Conservation (phyloP, 2,797 vertebrate genomes). For the Lutra lutra region DNA sequence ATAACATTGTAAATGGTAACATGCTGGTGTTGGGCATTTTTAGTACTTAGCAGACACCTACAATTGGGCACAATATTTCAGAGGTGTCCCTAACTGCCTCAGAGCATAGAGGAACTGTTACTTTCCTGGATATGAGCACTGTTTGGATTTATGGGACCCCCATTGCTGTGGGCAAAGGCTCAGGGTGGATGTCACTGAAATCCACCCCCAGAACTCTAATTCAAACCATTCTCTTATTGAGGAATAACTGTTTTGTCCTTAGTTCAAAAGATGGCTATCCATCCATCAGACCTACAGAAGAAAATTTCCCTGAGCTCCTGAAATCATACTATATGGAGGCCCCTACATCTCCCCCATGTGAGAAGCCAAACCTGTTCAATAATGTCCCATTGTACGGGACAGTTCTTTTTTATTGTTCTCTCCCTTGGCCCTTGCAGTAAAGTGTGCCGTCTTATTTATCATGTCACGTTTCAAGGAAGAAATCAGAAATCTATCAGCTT, state of each 20-base stretch:
- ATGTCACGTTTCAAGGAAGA: constrained; percentile 82
- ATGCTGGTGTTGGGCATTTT: not conserved
- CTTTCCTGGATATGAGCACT: not conserved
- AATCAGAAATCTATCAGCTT: constrained; percentile 82
- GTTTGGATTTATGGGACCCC: not conserved
- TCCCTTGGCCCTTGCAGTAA: not conserved
- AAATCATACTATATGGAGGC: not conserved
- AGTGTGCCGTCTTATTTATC: constrained; percentile 74
- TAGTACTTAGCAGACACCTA: not conserved
- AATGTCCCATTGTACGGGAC: not conserved
- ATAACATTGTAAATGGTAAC: not conserved
- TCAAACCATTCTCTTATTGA: not conserved
- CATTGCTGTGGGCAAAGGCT: not conserved
- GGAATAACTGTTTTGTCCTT: not conserved
- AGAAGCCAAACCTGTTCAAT: not conserved
- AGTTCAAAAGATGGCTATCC: not conserved
- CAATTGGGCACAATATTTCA: not conserved
- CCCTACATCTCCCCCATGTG: not conserved
- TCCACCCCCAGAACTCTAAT: not conserved
- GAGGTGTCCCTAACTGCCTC: not conserved
- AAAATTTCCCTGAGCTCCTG: not conserved
- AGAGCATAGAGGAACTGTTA: not conserved
- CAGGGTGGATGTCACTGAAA: not conserved
- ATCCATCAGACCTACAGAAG: not conserved
- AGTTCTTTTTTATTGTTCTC: constrained; percentile 19